Conservation (phyloP, 1,140 invertebrate species). For the Drosophila funebris region DNA sequence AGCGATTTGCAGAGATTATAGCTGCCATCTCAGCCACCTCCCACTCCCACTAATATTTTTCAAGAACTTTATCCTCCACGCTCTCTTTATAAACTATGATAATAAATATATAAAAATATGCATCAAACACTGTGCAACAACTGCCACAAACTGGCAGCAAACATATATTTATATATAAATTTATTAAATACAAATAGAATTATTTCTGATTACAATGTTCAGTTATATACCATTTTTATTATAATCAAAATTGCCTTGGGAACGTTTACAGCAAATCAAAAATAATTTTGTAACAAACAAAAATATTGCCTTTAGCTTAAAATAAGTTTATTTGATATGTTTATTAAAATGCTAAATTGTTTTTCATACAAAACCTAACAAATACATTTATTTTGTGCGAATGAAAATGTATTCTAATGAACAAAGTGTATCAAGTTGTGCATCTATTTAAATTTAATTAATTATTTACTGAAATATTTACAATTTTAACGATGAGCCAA, state of each 20-base stretch:
- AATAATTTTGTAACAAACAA: background rate
- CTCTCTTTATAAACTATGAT: background rate
- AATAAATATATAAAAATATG: background rate
- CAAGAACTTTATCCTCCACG: background rate
- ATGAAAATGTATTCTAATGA: background rate
- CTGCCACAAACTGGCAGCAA: no score
- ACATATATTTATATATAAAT: no score
- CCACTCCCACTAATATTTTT: background rate
- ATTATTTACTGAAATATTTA: no score
- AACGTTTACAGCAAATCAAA: constrained; percentile 48
- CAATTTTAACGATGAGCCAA: no score
- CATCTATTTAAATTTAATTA: background rate
- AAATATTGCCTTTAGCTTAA: background rate
- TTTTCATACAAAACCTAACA: background rate
- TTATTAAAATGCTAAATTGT: background rate
- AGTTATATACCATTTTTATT: background rate
- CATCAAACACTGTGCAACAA: no score
- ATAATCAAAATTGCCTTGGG: constrained; percentile 45
- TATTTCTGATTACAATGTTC: background rate
- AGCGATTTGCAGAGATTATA: constrained; percentile 46
- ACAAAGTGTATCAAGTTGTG: background rate
- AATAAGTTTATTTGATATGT: background rate
- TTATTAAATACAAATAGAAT: no score
- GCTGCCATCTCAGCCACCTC: constrained; percentile 14
- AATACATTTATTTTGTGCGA: background rate